Evolutionary conservation across 2,797 vertebrate genomes (phyloP), one percentile per base, ranked within the genome.

Genomic region (Chelon auratus): DNA sequence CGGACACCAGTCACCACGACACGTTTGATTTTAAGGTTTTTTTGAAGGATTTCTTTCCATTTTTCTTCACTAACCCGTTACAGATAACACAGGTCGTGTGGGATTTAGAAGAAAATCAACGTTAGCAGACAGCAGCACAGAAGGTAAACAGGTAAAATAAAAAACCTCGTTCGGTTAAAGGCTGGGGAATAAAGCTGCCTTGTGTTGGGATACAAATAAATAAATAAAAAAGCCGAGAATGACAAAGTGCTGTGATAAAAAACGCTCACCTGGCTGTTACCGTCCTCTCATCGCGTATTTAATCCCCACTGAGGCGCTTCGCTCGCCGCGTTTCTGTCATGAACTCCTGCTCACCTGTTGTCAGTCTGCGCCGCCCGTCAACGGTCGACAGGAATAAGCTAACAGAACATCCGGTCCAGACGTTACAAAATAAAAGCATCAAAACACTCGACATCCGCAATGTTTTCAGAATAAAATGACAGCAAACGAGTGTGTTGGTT

Each of bases 341-440:
- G 36, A 68, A 80, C 70, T 80, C 72, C 1, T 17, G 59, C 40
- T 80, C 68, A 85, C 84, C 89, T 85, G 85, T 81, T 82, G 81
- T 80, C 45, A 36, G 14, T n/a, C 50, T 9, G 7, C 12, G 13
- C 8, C 1, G n/a, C 12, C 20, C 0, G 71, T 74, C 36, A 79
- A 52, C 0, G 8, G 13, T 4, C 52, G 26, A 20, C 0, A 3
- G 14, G 0, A 1, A 22, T 3, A 4, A 1, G 5, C 43, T 0
- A 5, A 2, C 11, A 12, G 1, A 1, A 59, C 43, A 0, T 86
- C 78, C 78, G 50, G 36, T 26, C 3, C 3, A 26, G 24, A 26
- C 24, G 0, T 0, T 8, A 33, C 30, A 78, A 17, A 79, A 18
- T 83, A 86, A 85, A 71, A 43, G 47, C 47, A 33, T 33, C 30